Conservation (phyloP, 2,797 vertebrate species). For the Pogoniulus pusillus region DNA sequence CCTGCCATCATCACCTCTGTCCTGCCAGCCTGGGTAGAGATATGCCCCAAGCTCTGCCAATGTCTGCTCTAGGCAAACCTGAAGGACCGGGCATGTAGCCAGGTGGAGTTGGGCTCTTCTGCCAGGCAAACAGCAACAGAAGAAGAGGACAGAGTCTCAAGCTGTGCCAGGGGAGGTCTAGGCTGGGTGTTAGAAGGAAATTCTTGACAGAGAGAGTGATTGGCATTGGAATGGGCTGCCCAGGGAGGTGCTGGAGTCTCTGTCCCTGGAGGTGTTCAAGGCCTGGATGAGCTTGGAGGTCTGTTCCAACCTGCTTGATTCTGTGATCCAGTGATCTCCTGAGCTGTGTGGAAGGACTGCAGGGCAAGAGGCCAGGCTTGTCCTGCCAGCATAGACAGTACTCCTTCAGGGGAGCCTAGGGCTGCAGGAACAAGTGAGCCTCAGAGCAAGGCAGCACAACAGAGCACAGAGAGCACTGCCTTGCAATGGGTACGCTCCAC, state of each 20-base stretch:
- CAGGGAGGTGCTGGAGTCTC: too few relatives aligned
- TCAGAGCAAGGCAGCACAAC: background rate
- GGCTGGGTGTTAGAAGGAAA: too few relatives aligned
- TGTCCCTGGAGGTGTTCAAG: too few relatives aligned
- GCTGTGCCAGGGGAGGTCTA: too few relatives aligned
- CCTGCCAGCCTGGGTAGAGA: background rate
- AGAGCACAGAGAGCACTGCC: background rate
- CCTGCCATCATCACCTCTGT: background rate
- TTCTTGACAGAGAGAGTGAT: too few relatives aligned
- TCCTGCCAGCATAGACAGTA: background rate
- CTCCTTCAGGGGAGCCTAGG: background rate
- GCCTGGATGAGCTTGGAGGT: too few relatives aligned
- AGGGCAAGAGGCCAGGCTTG: background rate
- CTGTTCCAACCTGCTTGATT: too few relatives aligned
- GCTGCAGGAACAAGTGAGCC: background rate
- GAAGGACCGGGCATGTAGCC: background rate
- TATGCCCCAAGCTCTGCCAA: background rate
- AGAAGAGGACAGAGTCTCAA: too few relatives aligned
- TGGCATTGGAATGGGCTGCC: too few relatives aligned
- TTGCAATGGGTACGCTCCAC: rapidly evolving
- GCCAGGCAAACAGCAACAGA: too few relatives aligned
- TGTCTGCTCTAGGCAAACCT: background rate
- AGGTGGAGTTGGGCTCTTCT: too few relatives aligned
- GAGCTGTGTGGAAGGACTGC: rapidly evolving
- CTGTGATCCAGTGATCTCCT: too few relatives aligned